Base-by-base conservation (phyloP, 2,888 invertebrate species). In the Scaptomyza parva region DNA sequence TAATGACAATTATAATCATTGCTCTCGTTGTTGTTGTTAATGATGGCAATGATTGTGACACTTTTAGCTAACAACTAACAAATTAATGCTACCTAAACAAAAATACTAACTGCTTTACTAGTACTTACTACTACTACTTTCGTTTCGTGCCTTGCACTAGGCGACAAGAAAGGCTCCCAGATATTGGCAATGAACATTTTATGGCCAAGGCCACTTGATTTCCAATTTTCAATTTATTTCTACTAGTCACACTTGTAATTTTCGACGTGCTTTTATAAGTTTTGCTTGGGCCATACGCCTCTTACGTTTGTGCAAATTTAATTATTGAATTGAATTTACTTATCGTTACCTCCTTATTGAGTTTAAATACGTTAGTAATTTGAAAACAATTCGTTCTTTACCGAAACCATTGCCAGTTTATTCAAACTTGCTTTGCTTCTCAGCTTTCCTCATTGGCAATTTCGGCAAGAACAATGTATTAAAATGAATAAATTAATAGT, bases 401-500 rank as follows among this genome's bases (percentile, higher is more conserved):
- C n/a, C 33, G 33, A 60, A 44, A 50, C 24, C 35, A 40, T 28
- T 68, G 52, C 52, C 53, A 69, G 51, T 68, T 58, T 35, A 37
- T 52, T 48, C 43, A 47, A 58, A 43, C 50, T 73, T 28, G 45
- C 41, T 63, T 43, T 37, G 40, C 33, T 43, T 40, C 50, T 48
- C 11, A 53, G 43, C 69, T 54, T 54, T 48, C 28, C 20, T 57
- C 65, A 76, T 78, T 66, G 76, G 64, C 58, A 50, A 62, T 45
- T 54, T 71, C 76, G 72, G 72, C 76, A 76, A 69, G 69, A 75
- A 72, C 72, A 72, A 69, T 59, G 61, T 60, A 64, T 57, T 71
- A 44, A 59, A 52, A 58, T 65, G 41, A 20, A 57, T 50, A 50
- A 44, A 39, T 47, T 37, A 64, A 68, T 58, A 57, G 63, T 76